Evolutionary conservation across 2,888 invertebrate species (phyloP).

Genomic region (Oligia latruncula): DNA sequence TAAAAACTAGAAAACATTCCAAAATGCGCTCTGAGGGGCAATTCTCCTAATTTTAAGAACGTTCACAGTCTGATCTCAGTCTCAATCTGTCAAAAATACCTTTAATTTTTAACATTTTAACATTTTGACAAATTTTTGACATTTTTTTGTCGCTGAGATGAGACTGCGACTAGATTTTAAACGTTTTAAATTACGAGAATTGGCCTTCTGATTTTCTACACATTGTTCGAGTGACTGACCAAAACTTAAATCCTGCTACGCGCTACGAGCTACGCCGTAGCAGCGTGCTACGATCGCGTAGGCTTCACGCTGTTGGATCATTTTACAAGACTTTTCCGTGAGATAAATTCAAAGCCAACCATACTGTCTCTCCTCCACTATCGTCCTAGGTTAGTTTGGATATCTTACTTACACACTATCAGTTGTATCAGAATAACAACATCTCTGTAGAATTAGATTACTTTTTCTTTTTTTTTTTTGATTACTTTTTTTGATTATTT

Average conservation of each 20-base stretch:
- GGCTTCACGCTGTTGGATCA: not conserved
- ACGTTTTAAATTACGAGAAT: no score
- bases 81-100: no score
- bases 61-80: no score
- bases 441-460: not conserved
- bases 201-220: no score
- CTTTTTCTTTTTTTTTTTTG: no score
- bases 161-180: no score
- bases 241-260: not conserved
- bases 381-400: not conserved
- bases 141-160: no score
- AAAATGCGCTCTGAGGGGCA: not conserved
- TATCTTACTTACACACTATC: not conserved
- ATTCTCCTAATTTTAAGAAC: no score
- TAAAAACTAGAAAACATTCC: not conserved
- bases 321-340: not conserved
- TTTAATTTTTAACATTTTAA: no score
- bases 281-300: conserved; percentile 4
- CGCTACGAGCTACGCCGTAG: conserved; percentile 35
- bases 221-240: not conserved
- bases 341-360: not conserved
- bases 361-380: not conserved
- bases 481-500: no score
- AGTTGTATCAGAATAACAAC: not conserved
- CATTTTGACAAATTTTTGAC: no score